Percentiles rank a stretch among this genome's conserved stretches.
Conservation (phyloP, 2,888 invertebrate species). For the Teleogryllus oceanicus region DNA sequence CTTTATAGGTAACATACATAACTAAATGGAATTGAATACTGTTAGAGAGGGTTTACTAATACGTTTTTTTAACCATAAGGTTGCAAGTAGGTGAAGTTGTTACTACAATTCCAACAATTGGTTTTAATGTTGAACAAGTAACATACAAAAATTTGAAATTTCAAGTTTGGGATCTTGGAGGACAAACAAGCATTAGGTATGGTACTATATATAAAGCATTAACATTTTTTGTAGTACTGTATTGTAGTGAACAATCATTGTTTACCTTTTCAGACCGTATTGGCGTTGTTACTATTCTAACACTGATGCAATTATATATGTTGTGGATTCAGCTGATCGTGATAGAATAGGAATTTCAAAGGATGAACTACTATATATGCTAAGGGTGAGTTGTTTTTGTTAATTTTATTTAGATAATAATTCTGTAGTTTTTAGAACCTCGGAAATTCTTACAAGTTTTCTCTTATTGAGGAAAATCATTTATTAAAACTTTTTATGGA, state of each 20-base stretch:
- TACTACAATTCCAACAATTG: slow-evolving; percentile 97
- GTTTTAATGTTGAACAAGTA: slow-evolving; percentile 98
- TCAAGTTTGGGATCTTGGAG: slow-evolving; percentile 98
- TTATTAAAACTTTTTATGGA: too few relatives aligned
- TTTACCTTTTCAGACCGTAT: slow-evolving; percentile 74
- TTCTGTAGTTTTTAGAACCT: neutral
- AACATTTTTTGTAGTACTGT: neutral
- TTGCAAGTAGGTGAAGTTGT: slow-evolving; percentile 98
- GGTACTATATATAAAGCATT: slow-evolving; percentile 33
- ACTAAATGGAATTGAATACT: neutral
- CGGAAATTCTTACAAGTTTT: too few relatives aligned
- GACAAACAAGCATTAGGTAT: slow-evolving; percentile 97
- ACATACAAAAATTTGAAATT: slow-evolving; percentile 99
- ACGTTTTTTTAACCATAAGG: slow-evolving; percentile 45
- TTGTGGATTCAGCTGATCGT: slow-evolving; percentile 97
- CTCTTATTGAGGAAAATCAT: too few relatives aligned
- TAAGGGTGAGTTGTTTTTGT: slow-evolving; percentile 65
- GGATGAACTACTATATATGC: slow-evolving; percentile 95
- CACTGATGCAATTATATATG: slow-evolving; percentile 99
- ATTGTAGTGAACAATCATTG: slow-evolving; percentile 19
- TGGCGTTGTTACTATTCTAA: slow-evolving; percentile 99
- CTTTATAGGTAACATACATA: slow-evolving; percentile 66
- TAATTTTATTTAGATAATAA: slow-evolving; percentile 20
- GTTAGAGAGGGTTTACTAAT: neutral
- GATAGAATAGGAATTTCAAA: slow-evolving; percentile 99